These are phyloP conservation scores for Galerucella nymphaeae DNA, from an alignment of 2,888 invertebrate species.

Conservation along the genomic window DNA sequence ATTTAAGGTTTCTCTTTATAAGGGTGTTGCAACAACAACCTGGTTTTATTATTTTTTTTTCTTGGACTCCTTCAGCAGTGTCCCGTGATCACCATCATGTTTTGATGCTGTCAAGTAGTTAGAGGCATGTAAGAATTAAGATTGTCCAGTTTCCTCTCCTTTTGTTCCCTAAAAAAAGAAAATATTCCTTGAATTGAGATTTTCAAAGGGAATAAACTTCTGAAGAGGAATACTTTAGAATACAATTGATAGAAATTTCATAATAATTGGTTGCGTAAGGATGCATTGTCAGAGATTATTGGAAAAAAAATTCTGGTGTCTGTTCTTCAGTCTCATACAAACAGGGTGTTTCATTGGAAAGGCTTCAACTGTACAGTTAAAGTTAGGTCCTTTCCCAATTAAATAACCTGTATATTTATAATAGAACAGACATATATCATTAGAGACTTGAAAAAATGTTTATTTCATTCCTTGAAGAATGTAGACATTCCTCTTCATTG, in stretches of 20 bases:
- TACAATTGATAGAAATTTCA: not conserved
- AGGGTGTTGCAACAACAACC: constrained; percentile 46
- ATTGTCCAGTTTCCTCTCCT: constrained; percentile 90
- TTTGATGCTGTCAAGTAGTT: constrained; percentile 73
- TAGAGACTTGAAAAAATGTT: not conserved
- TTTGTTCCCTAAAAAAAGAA: constrained; percentile 69
- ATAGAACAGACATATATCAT: no score
- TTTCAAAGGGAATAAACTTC: constrained; percentile 30
- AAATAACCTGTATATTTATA: no score
- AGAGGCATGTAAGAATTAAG: constrained; percentile 82
- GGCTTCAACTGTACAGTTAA: no score
- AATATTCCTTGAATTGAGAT: constrained; percentile 22
- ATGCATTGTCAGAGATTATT: no score
- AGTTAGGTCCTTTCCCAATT: no score
- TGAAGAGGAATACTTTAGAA: constrained; percentile 19
- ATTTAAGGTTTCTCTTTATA: constrained; percentile 51
- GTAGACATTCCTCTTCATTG: constrained; percentile 15
- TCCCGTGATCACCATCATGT: constrained; percentile 67
- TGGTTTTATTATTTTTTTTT: constrained; percentile 24
- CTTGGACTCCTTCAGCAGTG: constrained; percentile 57
- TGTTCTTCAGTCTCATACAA: no score
- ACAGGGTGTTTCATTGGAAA: no score
- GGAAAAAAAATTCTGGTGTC: no score
- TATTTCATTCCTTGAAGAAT: not conserved
- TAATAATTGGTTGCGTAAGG: no score